Percentiles rank a stretch among this genome's conserved stretches.
phyloP scores from a whole-genome alignment of 2,888 invertebrate genomes.

The Melieria picta region DNA sequence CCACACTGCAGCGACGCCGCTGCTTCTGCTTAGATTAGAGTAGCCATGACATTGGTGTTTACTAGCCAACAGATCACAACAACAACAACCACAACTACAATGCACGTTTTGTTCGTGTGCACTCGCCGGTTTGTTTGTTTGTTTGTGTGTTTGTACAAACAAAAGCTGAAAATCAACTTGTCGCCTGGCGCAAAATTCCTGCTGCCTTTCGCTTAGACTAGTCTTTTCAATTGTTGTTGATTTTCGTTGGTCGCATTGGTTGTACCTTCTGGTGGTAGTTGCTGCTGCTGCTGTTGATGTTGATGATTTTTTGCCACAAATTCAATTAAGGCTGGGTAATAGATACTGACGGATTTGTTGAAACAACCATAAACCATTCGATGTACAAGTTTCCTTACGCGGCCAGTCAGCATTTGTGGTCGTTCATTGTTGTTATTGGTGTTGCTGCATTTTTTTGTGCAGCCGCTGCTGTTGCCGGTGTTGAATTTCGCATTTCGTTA shows the following conservation, averaged over 20 bases:
- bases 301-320: constrained; percentile 25
- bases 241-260: not conserved
- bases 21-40: not conserved
- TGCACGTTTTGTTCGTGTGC: not conserved
- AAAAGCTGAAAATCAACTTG: constrained; percentile 39
- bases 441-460: not conserved
- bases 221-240: not conserved
- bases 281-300: constrained; percentile 18
- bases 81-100: not conserved
- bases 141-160: constrained; percentile 5
- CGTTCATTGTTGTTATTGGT: constrained; percentile 15
- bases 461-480: not conserved
- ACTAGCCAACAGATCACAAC: too few relatives aligned
- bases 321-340: constrained; percentile 46
- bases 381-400: constrained; percentile 43
- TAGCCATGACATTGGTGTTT: too few relatives aligned
- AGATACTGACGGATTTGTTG: constrained; percentile 45
- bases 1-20: not conserved
- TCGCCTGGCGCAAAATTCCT: constrained; percentile 37
- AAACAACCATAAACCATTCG: constrained; percentile 41
- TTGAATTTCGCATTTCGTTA: too few relatives aligned
- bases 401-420: constrained; percentile 22
- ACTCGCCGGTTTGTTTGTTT: not conserved
- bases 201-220: not conserved
- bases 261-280: constrained; percentile 28